Evolutionary conservation across 2,113 vertebrate genomes (phyloP).

Genomic region (Grus americana): DNA sequence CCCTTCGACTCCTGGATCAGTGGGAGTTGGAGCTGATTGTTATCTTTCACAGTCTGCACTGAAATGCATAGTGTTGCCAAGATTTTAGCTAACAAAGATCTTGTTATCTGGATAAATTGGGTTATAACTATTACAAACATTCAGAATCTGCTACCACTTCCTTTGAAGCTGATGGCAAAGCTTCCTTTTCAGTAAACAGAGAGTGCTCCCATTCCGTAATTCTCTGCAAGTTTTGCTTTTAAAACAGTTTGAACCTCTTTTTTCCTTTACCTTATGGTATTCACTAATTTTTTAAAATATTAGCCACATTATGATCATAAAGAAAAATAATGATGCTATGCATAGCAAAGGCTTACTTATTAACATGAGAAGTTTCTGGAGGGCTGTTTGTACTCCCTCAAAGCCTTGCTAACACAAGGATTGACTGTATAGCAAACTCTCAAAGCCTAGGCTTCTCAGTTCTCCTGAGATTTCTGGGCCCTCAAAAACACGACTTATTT

Average conservation of each 20-base stretch:
- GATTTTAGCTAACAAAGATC: constrained; percentile 4
- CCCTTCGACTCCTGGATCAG: not conserved
- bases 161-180: constrained; percentile 9
- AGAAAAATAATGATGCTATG: not conserved
- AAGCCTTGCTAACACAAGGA: not conserved
- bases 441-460: not conserved
- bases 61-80: not conserved
- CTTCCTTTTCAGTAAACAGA: not conserved
- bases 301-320: not conserved
- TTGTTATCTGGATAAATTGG: constrained; percentile 17
- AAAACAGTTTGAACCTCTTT: not conserved
- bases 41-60: not conserved
- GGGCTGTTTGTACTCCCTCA: not conserved
- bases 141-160: not conserved
- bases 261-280: not conserved
- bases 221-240: not conserved
- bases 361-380: not conserved
- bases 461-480: not conserved
- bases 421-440: not conserved
- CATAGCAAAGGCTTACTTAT: not conserved
- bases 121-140: constrained; percentile 7
- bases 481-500: not conserved
- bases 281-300: not conserved
- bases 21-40: not conserved
- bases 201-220: not conserved